Base-by-base conservation (phyloP, 37 sponge, comb jelly and placozoan species). In the Spongilla lacustris region DNA sequence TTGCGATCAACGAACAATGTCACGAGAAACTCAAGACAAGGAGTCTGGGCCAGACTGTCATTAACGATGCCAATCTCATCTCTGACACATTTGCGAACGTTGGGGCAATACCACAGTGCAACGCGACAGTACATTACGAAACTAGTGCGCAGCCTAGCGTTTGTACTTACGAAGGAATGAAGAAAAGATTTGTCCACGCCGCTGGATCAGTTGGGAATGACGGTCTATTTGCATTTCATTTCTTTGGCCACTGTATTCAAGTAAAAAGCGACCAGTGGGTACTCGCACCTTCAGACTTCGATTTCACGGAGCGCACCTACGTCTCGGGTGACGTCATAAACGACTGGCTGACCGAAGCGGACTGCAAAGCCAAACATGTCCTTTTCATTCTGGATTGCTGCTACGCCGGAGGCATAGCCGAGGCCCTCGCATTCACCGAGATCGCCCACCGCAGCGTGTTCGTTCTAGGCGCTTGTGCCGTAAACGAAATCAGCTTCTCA, bases 181-280 rank as follows among this genome's bases (percentile, higher is more conserved):
- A 85, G 31, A 33, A 29, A 21, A 22, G 73, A 13, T 87, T 94
- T 36, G 83, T 79, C 36, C 68, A 88, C 19, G n/a, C 50, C 4
- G 95, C 95, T 5, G 37, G 67, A 12, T 81, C 68, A 30, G 95
- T 88, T 11, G 86, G 85, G 26, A 48, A 68, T 0, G 73, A 77
- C n/a, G 91, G 91, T 1, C 25, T 91, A 10, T 86, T 91, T 67
- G 48, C 91, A 5, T 91, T 91, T 80, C 77, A 84, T 69, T 91
- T 88, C 79, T 86, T 83, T 26, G 95, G 91, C n/a, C 95, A 94
- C 36, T 91, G 94, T 11, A 74, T 88, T 27, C 67, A 30, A 8
- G 76, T 91, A 10, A 17, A 17, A 58, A 17, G 71, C 38, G 24
- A 83, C 33, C 67, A 83, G 22, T 90, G 87, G 91, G 87, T 67